Percentiles rank a stretch among this genome's conserved stretches.
Evolutionary conservation across 2,888 invertebrate species (phyloP).

Genomic region (Nasonia oneida): DNA sequence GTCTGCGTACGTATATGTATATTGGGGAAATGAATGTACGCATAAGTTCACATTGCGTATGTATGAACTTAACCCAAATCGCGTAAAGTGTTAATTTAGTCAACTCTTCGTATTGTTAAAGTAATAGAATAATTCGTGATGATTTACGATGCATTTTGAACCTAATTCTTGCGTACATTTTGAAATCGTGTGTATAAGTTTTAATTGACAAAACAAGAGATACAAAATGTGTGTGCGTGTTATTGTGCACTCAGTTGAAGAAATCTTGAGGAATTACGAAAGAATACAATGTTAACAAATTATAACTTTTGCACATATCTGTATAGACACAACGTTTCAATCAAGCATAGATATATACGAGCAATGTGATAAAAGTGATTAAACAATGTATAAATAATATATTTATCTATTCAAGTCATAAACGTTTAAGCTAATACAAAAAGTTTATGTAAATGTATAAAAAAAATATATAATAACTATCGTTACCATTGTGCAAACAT

Average conservation of each 20-base stretch:
- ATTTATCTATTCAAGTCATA: background rate
- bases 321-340: background rate
- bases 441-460: background rate
- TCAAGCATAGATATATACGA: background rate
- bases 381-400: background rate
- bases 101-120: background rate
- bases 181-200: constrained; percentile 9
- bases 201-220: background rate
- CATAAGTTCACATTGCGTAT: background rate
- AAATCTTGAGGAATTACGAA: background rate
- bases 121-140: background rate
- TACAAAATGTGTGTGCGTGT: constrained; percentile 19
- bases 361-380: constrained; percentile 18
- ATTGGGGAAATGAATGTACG: background rate
- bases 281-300: background rate
- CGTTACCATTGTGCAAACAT: constrained; percentile 7
- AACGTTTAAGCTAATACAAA: background rate
- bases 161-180: background rate
- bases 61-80: background rate
- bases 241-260: constrained; percentile 13
- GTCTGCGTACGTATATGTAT: background rate
- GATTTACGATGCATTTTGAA: constrained; percentile 7
- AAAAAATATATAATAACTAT: background rate
- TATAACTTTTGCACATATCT: background rate
- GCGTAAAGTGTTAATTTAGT: background rate